Conservation (phyloP, 30 jellyfish, hydroid and myxozoan species). For the Pelagia noctiluca region DNA sequence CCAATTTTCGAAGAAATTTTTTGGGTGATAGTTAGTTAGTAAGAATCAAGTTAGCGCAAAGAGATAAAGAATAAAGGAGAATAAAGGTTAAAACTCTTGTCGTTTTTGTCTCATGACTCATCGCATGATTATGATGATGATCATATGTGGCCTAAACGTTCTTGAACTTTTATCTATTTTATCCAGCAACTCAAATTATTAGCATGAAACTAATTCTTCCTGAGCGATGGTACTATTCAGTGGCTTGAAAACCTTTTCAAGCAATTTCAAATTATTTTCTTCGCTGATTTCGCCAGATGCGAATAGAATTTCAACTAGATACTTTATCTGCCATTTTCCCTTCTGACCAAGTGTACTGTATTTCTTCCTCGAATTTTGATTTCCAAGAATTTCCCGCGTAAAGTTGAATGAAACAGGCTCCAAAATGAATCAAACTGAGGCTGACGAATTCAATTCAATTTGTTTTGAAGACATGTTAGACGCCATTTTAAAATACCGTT, state of each 20-base stretch:
- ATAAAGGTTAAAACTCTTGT: neutral
- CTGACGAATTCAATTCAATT: neutral
- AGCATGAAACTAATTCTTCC: neutral
- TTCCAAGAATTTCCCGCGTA: neutral
- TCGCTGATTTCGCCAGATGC: neutral
- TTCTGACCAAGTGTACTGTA: no score
- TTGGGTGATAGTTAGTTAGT: no score
- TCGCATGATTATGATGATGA: neutral
- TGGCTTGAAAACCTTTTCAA: neutral
- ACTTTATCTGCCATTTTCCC: neutral
- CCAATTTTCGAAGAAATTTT: no score
- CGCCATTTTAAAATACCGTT: no score
- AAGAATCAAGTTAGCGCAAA: neutral
- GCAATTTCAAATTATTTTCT: neutral
- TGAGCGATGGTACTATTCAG: neutral
- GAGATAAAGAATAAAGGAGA: no score
- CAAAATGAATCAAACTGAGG: neutral
- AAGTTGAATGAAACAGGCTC: neutral
- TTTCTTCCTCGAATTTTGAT: no score
- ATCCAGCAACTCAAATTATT: constrained; percentile 20
- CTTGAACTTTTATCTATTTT: constrained; percentile 4
- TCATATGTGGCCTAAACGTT: neutral
- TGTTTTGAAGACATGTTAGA: neutral
- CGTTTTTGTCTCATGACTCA: neutral
- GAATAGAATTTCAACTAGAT: neutral